Base-by-base conservation (phyloP, 2,797 vertebrate genomes). In the Chanos chanos region DNA sequence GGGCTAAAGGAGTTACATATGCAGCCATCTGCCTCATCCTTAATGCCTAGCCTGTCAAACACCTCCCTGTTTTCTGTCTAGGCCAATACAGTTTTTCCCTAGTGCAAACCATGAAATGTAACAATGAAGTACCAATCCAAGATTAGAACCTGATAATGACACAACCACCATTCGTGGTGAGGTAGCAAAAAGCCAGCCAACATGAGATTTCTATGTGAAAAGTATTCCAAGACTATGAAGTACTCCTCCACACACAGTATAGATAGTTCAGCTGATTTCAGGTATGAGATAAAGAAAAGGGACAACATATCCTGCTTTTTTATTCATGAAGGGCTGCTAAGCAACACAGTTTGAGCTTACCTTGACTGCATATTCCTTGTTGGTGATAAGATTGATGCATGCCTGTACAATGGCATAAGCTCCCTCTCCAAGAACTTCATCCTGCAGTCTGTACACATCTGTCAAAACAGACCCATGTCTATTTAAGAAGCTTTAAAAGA, bases 301-400 rank as follows among this genome's bases (percentile, higher is more conserved):
- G 5, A 16, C 37, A 37, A 15, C 4, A 9, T 8, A 12, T n/a
- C n/a, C 13, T 27, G 4, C 1, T 4, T 13, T 4, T 3, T 41
- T 8, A 28, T n/a, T n/a, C n/a, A n/a, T n/a, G n/a, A n/a, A n/a
- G n/a, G n/a, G n/a, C n/a, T n/a, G n/a, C n/a, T n/a, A n/a, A n/a
- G n/a, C n/a, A n/a, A n/a, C n/a, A 15, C 3, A 41, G 3, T 19
- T 7, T 9, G 16, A 24, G 28, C 67, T 37, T 81, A 97, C 97
- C 92, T 99, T 98, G 55, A 99, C 97, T 0, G 97, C 96, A 1
- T 98, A 99, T 77, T 99, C 97, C 71, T 94, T 96, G 80, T 93
- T 94, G 72, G 94, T 97, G 78, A 98, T 94, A 69, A 96, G 91
- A 83, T 92, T 96, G 69, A 96, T 74, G 4, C 96, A 99, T 52